Base-by-base conservation (phyloP, 2,888 invertebrate species). In the Uloborus plumipes region DNA sequence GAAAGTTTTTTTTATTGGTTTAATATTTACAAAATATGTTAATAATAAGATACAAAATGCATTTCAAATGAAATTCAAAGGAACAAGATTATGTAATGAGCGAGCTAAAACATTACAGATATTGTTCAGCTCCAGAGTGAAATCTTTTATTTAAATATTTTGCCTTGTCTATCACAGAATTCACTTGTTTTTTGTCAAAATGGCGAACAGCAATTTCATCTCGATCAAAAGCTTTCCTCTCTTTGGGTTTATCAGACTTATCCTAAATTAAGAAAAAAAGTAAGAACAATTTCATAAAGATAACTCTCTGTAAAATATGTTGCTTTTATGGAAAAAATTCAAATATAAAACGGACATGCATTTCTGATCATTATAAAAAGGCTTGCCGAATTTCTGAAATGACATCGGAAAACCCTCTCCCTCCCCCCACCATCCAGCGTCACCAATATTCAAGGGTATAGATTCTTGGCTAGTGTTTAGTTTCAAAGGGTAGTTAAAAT, bases 91-190 rank as follows among this genome's bases (percentile, higher is more conserved):
- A 39, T 39, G 39, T 39, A 55, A 55, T 55, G 55, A 55, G 7
- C 1, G n/a, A 18, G 0, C 2, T 55, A 18, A 2, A 61, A 22
- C 13, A 22, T 76, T 55, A 78, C 49, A 78, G 72, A 66, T 78
- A 78, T 26, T 72, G 78, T 31, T 71, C 49, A 49, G 39, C 64
- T 49, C 81, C 81, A 51, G 71, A 18, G 15, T 59, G 53, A 76
- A 83, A 83, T 31, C 83, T 61, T 39, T 76, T 77, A 55, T 83
- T 77, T 0, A 83, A 61, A 39, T 65, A 83, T n/a, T 77, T 76
- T 61, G 83, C 76, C 58, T 83, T 83, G n/a, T 83, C 77, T 64
- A 83, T 71, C n/a, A 83, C 77, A 67, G 83, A 77, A 22, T 83
- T 72, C 7, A 83, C 83, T 83, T 83, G 83, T 13, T 77, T 13